phyloP scores from a whole-genome alignment of 1,140 invertebrate genomes.

The Calycopis cecrops region DNA sequence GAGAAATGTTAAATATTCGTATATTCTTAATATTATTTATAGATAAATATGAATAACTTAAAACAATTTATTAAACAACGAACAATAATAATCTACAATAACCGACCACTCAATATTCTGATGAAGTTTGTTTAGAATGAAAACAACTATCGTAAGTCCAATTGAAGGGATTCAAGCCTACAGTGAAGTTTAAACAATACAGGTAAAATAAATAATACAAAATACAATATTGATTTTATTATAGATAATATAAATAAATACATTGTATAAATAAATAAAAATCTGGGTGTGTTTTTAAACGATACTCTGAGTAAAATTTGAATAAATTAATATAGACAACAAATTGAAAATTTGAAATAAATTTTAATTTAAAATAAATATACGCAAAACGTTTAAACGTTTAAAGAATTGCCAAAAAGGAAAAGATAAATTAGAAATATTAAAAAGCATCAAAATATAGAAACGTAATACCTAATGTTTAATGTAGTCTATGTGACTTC shows the following conservation, averaged over 20 bases:
- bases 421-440: too few species aligned
- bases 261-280: not conserved
- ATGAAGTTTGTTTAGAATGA: constrained; percentile 7
- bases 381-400: too few species aligned
- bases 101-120: constrained; percentile 1
- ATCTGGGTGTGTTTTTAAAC: not conserved
- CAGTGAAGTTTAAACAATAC: not conserved
- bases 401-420: too few species aligned
- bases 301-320: not conserved
- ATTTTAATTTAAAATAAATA: too few species aligned
- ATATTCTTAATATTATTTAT: not conserved
- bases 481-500: too few species aligned
- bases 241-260: not conserved
- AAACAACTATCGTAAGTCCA: not conserved
- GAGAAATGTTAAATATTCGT: not conserved
- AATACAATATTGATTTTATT: not conserved
- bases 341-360: too few species aligned
- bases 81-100: constrained; percentile 1
- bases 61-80: not conserved
- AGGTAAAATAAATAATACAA: not conserved
- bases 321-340: not conserved
- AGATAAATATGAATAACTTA: constrained; percentile 6
- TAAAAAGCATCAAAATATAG: too few species aligned
- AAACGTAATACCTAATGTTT: too few species aligned
- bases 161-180: not conserved